These are phyloP conservation scores for Chrysemys picta DNA, from an alignment of 2,113 vertebrate genomes.

Conservation along the genomic window DNA sequence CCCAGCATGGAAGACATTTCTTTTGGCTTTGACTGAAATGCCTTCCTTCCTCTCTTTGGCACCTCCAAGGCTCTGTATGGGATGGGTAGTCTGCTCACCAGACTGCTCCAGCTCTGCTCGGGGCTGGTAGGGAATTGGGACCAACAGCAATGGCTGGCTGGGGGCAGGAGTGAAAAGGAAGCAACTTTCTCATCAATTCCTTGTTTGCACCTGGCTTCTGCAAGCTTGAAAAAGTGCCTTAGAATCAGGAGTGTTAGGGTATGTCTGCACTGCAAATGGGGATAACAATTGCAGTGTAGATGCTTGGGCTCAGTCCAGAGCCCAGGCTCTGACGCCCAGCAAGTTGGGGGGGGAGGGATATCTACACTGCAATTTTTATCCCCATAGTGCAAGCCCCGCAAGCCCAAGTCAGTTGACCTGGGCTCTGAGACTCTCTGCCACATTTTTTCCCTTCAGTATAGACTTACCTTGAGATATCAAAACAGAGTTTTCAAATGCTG, in stretches of 20 bases:
- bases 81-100: not conserved
- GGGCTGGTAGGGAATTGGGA: not conserved
- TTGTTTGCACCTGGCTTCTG: not conserved
- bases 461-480: not conserved
- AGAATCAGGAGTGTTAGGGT: not conserved
- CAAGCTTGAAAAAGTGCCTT: not conserved
- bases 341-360: no score
- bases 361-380: not conserved
- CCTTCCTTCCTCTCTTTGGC: not conserved
- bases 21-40: not conserved
- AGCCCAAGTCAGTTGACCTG: not conserved
- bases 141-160: not conserved
- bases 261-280: not conserved
- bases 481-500: not conserved
- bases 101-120: not conserved
- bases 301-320: not conserved
- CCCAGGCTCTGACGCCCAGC: not conserved
- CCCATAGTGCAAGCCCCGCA: not conserved
- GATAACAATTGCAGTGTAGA: not conserved
- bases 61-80: not conserved
- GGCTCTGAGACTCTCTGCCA: not conserved
- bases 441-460: not conserved
- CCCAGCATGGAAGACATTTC: no score
- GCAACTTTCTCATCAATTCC: not conserved
- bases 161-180: not conserved